These are phyloP conservation scores for Falcunculus frontatus DNA, from an alignment of 2,113 vertebrate species.

Conservation along the genomic window DNA sequence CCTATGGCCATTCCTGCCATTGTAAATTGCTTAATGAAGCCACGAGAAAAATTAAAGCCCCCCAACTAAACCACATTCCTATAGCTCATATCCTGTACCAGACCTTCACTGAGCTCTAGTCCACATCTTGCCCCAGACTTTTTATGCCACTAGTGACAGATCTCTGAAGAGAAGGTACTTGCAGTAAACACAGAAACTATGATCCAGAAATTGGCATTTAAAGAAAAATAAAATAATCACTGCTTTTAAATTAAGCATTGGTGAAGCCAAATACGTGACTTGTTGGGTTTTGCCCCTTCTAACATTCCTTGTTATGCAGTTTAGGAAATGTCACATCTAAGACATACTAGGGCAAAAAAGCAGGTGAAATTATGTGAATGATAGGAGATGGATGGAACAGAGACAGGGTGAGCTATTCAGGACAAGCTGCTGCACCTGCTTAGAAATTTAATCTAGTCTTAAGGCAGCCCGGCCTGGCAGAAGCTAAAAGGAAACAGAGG, in stretches of 20 bases:
- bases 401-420: not conserved
- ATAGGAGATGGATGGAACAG: not conserved
- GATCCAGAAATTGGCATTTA: not conserved
- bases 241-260: not conserved
- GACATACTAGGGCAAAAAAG: not conserved
- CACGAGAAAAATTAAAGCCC: not conserved
- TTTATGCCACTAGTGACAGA: not conserved
- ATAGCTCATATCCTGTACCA: not conserved
- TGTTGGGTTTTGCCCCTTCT: not conserved
- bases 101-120: not conserved
- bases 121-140: not conserved
- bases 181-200: not conserved
- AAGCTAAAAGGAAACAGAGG: not conserved
- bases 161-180: not conserved
- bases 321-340: not conserved
- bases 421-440: slow-evolving; percentile 24
- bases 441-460: slow-evolving; percentile 40
- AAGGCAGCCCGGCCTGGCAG: not conserved
- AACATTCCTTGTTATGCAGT: not conserved
- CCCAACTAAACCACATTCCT: not conserved
- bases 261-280: not conserved
- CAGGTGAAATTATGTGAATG: not conserved
- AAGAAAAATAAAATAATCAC: not conserved
- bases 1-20: not conserved
- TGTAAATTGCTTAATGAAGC: not conserved